Evolutionary conservation across 2,888 invertebrate genomes (phyloP), one percentile per base, ranked within the genome.

Genomic region (Epinotia ramella): DNA sequence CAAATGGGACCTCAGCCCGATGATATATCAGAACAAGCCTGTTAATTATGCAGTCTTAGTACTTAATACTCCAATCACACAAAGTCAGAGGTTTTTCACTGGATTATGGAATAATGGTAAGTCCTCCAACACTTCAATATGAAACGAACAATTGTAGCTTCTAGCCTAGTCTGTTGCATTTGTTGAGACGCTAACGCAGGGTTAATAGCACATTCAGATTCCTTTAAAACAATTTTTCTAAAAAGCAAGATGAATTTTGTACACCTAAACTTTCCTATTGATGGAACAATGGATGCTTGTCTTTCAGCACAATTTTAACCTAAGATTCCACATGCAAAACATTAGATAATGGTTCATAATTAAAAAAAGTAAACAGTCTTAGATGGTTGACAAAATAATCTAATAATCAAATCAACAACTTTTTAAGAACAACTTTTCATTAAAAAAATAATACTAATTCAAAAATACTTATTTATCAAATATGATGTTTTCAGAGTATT

Each of bases 91-190:
- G 60, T 91, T 95, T 81, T 84, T 96, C 0, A 86, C 93, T 77
- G 89, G 89, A 49, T 88, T 97, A 76, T 97, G 97, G 97, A 95
- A 96, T 82, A 95, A 95, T 89, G 97, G 97, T 97, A 88, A 86
- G 84, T 83, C 60, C 20, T 9, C 9, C 20, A 20, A 20, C 20
- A 20, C 20, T 20, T 20, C 20, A 20, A 20, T 20, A 20, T 20
- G 20, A 20, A 20, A 20, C 20, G 1, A 2, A 46, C 11, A 12
- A 46, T 12, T 46, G 4, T 33, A 33, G 33, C 33, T 46, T 46
- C 3, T 13, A 46, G 46, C 13, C 46, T 46, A 46, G 3, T 46
- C 11, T 1, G 12, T 11, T 46, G 46, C 46, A 46, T 46, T 46
- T 11, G 9, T 46, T 46, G 11, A 11, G 46, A 28, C 2, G 24